Percentiles rank a stretch among this genome's conserved stretches.
Evolutionary conservation across 2,888 invertebrate species (phyloP).

Genomic region (Drymonia ruficornis): DNA sequence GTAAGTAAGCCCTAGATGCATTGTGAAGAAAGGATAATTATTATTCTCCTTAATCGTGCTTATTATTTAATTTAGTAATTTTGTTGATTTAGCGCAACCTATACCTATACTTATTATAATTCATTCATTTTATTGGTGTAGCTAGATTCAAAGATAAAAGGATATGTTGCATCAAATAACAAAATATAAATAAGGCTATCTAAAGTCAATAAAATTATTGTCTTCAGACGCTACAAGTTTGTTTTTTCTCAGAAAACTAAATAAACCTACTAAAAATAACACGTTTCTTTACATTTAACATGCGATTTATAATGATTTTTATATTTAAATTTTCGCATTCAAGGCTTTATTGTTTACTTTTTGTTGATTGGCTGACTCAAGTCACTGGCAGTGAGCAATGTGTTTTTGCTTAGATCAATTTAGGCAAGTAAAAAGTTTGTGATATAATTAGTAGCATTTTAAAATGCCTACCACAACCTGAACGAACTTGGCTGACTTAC

Average conservation of each 20-base stretch:
- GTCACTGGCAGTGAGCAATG: neutral
- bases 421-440: neutral
- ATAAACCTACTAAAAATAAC: neutral
- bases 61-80: too few species aligned
- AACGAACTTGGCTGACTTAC: neutral
- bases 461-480: neutral
- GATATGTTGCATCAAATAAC: too few species aligned
- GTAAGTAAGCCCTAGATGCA: too few species aligned
- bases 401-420: neutral
- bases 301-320: constrained; percentile 6
- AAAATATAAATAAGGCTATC: neutral
- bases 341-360: constrained; percentile 2
- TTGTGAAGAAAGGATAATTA: too few species aligned
- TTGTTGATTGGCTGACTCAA: neutral
- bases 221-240: neutral
- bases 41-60: too few species aligned
- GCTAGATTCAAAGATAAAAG: too few species aligned
- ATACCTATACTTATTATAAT: too few species aligned
- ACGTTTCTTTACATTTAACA: neutral
- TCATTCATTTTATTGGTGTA: too few species aligned
- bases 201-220: neutral
- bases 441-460: neutral
- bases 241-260: neutral
- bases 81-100: too few species aligned
- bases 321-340: constrained; percentile 2